Percentiles rank a stretch among this genome's conserved stretches.
Conservation (phyloP, 2,113 vertebrate species). For the Pluvianellus socialis region DNA sequence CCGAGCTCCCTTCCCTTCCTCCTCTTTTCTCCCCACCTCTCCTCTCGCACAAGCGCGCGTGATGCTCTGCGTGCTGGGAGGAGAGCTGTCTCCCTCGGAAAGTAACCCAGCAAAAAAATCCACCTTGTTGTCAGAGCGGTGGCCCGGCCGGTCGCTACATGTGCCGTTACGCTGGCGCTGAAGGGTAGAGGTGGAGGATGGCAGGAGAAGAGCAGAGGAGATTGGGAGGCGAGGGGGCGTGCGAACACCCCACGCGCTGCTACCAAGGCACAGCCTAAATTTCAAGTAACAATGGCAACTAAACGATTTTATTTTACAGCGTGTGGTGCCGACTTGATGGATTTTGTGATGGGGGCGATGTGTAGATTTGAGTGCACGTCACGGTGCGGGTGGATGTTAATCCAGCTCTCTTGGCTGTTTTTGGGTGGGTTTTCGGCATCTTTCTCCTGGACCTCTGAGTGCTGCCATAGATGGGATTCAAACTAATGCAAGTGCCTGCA, state of each 20-base stretch:
- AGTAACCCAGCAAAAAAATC: not conserved
- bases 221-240: not conserved
- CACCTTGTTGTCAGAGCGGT: no score
- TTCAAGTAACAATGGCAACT: not conserved
- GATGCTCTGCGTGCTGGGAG: not conserved
- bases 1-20: not conserved
- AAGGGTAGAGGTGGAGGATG: not conserved
- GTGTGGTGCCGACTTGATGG: not conserved
- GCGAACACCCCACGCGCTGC: not conserved
- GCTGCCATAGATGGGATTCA: not conserved
- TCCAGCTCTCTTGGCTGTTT: not conserved
- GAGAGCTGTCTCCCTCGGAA: not conserved
- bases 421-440: not conserved
- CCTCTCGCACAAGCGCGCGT: not conserved
- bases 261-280: not conserved
- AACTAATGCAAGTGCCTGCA: not conserved
- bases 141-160: rapidly evolving
- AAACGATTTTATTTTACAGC: not conserved
- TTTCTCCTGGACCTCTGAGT: not conserved
- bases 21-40: not conserved
- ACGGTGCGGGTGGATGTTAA: not conserved
- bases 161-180: not conserved
- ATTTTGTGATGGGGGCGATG: not conserved
- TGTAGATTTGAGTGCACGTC: not conserved
- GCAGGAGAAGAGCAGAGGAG: not conserved